These are phyloP conservation scores for Callipepla californica DNA, from an alignment of 2,113 vertebrate genomes.

Conservation along the genomic window DNA sequence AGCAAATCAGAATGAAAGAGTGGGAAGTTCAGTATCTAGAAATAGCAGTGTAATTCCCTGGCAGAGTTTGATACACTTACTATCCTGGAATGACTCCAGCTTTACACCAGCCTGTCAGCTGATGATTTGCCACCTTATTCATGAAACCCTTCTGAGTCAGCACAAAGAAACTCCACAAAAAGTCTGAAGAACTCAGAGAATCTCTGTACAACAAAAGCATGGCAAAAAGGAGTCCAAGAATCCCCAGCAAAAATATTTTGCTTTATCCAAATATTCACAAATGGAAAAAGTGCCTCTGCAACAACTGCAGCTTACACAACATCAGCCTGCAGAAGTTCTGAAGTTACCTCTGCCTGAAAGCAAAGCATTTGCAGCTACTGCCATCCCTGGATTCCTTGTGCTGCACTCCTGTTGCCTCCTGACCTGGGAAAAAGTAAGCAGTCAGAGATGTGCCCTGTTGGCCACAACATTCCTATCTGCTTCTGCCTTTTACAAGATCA, in stretches of 20 bases:
- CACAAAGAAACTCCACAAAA: slow-evolving; percentile 16
- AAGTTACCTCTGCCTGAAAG: not conserved
- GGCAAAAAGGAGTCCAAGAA: not conserved
- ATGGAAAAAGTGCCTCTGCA: slow-evolving; percentile 34
- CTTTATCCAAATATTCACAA: slow-evolving; percentile 34
- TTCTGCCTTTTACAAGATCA: not conserved
- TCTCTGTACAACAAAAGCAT: not conserved
- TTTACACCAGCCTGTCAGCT: slow-evolving; percentile 31
- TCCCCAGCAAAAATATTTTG: slow-evolving; percentile 36
- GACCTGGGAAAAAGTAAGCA: not conserved
- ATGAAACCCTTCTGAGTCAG: not conserved
- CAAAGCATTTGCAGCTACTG: not conserved
- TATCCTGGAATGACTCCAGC: not conserved
- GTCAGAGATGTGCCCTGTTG: not conserved
- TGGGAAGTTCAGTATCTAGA: not conserved
- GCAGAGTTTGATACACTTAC: slow-evolving; percentile 30
- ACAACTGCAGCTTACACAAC: slow-evolving; percentile 5
- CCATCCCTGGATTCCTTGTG: not conserved
- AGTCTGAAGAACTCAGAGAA: slow-evolving; percentile 30
- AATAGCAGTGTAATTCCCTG: not conserved
- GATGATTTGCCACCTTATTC: not conserved
- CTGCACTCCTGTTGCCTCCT: not conserved
- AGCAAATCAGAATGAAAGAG: slow-evolving; percentile 1
- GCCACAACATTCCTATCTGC: not conserved
- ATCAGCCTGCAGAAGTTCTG: slow-evolving; percentile 13